A percentile compares a stretch with the other conserved stretches of the same genome.
Conservation (phyloP, 2,888 invertebrate species). For the Congeria kusceri region DNA sequence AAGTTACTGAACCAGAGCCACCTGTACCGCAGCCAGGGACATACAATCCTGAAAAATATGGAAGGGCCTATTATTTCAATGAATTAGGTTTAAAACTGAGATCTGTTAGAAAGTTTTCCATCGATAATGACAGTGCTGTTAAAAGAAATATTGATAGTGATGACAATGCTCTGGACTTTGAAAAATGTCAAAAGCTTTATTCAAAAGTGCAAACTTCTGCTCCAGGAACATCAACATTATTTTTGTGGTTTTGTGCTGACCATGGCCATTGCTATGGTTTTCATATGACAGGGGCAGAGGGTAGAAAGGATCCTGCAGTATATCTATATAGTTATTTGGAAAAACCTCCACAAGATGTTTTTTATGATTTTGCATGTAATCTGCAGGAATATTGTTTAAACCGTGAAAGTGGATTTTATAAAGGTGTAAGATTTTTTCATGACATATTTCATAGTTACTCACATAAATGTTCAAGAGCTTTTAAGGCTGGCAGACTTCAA, state of each 20-base stretch:
- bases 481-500: conserved; percentile 25
- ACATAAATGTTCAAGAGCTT: conserved; percentile 45
- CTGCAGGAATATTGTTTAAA: conserved; percentile 49
- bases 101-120: conserved; percentile 24
- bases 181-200: conserved; percentile 20
- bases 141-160: conserved; percentile 37
- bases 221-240: conserved; percentile 23
- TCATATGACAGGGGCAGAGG: conserved; percentile 46
- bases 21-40: conserved; percentile 19
- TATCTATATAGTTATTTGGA: conserved; percentile 36
- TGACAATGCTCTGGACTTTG: conserved; percentile 23
- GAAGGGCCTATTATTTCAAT: conserved; percentile 21
- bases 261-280: conserved; percentile 49
- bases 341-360: conserved; percentile 28
- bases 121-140: conserved; percentile 13
- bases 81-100: conserved; percentile 13
- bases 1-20: too few relatives aligned
- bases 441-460: conserved; percentile 49
- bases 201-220: conserved; percentile 27
- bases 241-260: conserved; percentile 39
- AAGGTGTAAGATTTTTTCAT: conserved; percentile 34
- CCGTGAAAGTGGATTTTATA: conserved; percentile 36
- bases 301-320: conserved; percentile 46
- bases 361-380: conserved; percentile 55
- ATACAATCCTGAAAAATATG: conserved; percentile 36